Conservation (phyloP, 1,140 invertebrate species). For the Aphaenogaster ashmeadi region DNA sequence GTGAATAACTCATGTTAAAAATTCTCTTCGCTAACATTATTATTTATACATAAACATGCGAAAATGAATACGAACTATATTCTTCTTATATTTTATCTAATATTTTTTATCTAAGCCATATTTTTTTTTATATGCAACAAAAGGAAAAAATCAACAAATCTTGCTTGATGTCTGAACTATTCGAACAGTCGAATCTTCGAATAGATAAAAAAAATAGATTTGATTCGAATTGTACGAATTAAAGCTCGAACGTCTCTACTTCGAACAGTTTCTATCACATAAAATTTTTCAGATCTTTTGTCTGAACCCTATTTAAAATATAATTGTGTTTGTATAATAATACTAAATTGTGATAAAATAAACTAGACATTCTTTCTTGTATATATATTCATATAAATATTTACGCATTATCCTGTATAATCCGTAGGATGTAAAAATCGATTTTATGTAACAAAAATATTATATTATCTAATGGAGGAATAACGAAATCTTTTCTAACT, state of each 20-base stretch:
- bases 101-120: background rate
- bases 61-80: background rate
- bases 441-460: background rate
- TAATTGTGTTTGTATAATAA: background rate
- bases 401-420: background rate
- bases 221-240: background rate
- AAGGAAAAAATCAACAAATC: background rate
- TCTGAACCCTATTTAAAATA: background rate
- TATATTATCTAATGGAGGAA: background rate
- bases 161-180: background rate
- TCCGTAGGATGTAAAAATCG: background rate
- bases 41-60: background rate
- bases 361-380: background rate
- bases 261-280: background rate
- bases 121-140: background rate
- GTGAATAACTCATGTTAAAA: background rate
- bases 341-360: background rate
- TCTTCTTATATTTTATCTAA: conserved; percentile 9
- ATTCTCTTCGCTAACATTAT: conserved; percentile 8
- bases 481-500: background rate
- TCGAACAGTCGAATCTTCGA: background rate
- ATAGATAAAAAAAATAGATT: background rate
- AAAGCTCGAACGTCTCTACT: background rate
- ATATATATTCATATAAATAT: conserved; percentile 14
- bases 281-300: background rate